These are phyloP conservation scores for Trachelus stipa DNA, from an alignment of 2,888 invertebrate species.

Conservation along the genomic window DNA sequence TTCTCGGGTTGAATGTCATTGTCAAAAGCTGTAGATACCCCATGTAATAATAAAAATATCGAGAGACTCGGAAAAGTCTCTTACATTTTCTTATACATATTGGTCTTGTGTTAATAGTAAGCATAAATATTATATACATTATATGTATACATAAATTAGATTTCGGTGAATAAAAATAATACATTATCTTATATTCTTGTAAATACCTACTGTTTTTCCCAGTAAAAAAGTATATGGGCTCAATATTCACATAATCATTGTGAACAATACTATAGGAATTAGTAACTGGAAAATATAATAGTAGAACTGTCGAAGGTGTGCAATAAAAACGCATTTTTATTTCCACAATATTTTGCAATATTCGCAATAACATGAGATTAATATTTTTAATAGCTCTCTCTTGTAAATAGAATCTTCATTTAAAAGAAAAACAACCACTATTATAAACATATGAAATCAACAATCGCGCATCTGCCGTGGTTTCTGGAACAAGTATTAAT, in stretches of 20 bases:
- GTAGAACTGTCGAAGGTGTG: not conserved
- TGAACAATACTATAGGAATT: not conserved
- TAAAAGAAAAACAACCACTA: conserved; percentile 31
- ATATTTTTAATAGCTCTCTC: conserved; percentile 8
- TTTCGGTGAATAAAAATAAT: not conserved
- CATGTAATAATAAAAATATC: conserved; percentile 3
- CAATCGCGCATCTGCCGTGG: not conserved
- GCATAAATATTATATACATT: not conserved
- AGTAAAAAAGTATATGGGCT: not conserved
- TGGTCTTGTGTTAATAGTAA: conserved; percentile 4
- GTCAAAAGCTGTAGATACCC: conserved; percentile 6
- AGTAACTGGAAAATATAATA: not conserved
- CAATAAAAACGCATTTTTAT: not conserved
- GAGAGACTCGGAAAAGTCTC: not conserved
- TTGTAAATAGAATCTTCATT: conserved; percentile 12
- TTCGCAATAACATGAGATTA: conserved; percentile 10
- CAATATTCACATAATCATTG: not conserved
- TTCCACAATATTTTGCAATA: conserved; percentile 9
- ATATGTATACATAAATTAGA: not conserved
- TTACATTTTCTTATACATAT: not conserved
- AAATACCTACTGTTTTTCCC: not conserved
- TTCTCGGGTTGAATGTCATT: not conserved
- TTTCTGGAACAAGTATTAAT: conserved; percentile 22
- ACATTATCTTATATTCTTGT: not conserved
- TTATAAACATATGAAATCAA: not conserved